phyloP scores from a whole-genome alignment of 2,888 invertebrate genomes.

The Iselma pallidipennis region DNA sequence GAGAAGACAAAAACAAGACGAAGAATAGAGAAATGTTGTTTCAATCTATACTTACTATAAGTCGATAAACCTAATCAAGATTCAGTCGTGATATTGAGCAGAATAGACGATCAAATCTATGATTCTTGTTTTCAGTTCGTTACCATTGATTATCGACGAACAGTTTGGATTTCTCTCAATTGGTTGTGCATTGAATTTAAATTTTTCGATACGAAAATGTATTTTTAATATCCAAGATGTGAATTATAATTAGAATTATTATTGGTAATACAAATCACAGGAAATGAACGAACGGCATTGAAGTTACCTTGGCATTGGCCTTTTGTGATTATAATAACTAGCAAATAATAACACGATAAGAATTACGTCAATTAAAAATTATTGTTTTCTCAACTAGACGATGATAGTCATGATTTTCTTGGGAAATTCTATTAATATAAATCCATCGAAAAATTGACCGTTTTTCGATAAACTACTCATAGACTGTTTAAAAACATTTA shows the following conservation, averaged over 20 bases:
- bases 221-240: neutral
- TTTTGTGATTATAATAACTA: conserved; percentile 10
- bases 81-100: neutral
- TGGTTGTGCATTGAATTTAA: neutral
- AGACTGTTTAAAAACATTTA: no score
- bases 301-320: conserved; percentile 28
- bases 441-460: neutral
- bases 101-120: neutral
- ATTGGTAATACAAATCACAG: neutral
- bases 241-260: neutral
- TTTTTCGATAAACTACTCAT: no score
- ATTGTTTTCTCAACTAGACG: neutral
- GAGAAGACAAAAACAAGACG: neutral
- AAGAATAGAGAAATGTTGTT: neutral
- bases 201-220: neutral
- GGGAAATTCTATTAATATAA: no score
- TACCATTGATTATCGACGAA: neutral
- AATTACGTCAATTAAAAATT: neutral
- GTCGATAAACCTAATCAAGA: neutral
- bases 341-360: neutral
- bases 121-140: neutral
- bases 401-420: no score
- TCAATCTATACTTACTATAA: neutral
- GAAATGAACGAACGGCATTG: conserved; percentile 22
- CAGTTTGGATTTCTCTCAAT: neutral